These are phyloP conservation scores for Malurus melanocephalus DNA, from an alignment of 2,113 vertebrate genomes.

Conservation along the genomic window DNA sequence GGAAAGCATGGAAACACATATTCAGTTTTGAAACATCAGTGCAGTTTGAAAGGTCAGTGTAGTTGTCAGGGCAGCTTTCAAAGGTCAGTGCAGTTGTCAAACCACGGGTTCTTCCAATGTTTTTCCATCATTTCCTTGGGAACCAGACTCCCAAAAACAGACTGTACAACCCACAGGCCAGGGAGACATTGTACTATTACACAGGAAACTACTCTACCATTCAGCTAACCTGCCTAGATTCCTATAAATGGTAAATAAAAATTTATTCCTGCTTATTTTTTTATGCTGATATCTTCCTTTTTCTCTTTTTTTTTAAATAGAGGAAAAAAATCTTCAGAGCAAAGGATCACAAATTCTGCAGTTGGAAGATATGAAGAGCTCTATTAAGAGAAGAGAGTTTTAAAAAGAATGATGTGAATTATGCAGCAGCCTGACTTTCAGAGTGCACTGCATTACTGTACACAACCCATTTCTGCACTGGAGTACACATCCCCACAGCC, in stretches of 20 bases:
- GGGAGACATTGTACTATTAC: neutral
- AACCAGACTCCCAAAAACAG: neutral
- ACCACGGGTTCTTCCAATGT: neutral
- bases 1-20: neutral
- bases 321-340: neutral
- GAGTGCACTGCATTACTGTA: neutral
- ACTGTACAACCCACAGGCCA: neutral
- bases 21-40: neutral
- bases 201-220: neutral
- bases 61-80: neutral
- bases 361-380: neutral
- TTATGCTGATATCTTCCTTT: neutral
- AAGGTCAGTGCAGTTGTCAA: neutral
- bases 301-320: neutral
- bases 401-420: neutral
- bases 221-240: neutral
- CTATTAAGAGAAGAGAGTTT: neutral
- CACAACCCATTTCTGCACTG: neutral
- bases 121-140: neutral
- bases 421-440: neutral
- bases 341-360: slow-evolving; percentile 12
- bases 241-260: slow-evolving; percentile 14
- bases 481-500: neutral
- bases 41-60: neutral
- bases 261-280: neutral